phyloP scores from a whole-genome alignment of 30 jellyfish, hydroid and myxozoan species.

The Phacellophora camtschatica region DNA sequence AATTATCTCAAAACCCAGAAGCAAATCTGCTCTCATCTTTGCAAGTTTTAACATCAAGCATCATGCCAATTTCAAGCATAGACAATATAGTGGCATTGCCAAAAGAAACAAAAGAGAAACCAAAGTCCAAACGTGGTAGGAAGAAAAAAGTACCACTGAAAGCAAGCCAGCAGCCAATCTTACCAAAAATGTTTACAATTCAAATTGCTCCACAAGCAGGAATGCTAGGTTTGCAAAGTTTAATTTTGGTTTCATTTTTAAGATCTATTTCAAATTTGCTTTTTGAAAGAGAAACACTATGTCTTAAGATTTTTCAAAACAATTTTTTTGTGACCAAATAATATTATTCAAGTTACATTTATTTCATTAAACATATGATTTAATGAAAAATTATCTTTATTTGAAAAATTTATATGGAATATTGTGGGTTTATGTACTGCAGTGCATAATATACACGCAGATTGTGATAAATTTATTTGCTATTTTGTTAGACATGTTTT shows the following conservation, averaged over 20 bases:
- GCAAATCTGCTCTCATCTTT: constrained; percentile 10
- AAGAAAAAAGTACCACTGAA: constrained; percentile 26
- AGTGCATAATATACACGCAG: no score
- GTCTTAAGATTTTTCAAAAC: no score
- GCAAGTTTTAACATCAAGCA: constrained; percentile 39
- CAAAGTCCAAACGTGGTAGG: constrained; percentile 36
- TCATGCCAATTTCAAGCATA: not conserved
- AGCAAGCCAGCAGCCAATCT: constrained; percentile 30
- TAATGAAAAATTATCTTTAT: no score
- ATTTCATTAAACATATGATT: no score
- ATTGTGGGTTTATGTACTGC: no score
- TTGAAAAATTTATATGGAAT: no score
- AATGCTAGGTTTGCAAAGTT: constrained; percentile 11
- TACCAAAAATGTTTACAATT: constrained; percentile 63
- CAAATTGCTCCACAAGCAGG: constrained; percentile 62
- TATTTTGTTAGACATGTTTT: no score
- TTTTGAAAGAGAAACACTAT: no score
- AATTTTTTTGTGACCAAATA: no score
- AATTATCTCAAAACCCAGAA: not conserved
- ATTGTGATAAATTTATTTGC: no score
- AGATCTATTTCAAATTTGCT: no score
- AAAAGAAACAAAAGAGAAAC: not conserved
- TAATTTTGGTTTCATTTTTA: not conserved
- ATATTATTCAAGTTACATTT: no score
- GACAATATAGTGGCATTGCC: not conserved